Percentiles rank a stretch among this genome's conserved stretches.
Evolutionary conservation across 2,113 vertebrate species (phyloP).

Genomic region (Datnioides undecimradiatus): DNA sequence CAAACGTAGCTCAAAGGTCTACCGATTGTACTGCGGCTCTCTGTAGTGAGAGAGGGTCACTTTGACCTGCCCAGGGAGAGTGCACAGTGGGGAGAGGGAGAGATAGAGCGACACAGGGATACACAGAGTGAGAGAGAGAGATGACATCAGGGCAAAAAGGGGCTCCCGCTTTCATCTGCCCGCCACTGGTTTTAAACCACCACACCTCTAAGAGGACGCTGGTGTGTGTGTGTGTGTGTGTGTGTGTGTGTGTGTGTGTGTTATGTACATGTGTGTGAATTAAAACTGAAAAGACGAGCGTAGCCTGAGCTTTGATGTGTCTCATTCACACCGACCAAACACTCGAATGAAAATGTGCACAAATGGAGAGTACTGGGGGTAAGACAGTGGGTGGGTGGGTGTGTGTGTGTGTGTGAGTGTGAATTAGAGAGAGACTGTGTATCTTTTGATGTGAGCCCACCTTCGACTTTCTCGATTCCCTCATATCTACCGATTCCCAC

Average conservation of each 20-base stretch:
- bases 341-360: slow-evolving; percentile 74
- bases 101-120: neutral
- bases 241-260: slow-evolving; percentile 45
- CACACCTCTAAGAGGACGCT: slow-evolving; percentile 66
- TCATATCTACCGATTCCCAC: slow-evolving; percentile 62
- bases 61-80: slow-evolving; percentile 68
- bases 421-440: slow-evolving; percentile 44
- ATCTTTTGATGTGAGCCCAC: slow-evolving; percentile 82
- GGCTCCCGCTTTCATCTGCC: slow-evolving; percentile 74
- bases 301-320: slow-evolving; percentile 82
- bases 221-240: slow-evolving; percentile 42
- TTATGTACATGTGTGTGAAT: slow-evolving; percentile 51
- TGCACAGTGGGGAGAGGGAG: slow-evolving; percentile 3
- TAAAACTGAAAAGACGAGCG: slow-evolving; percentile 74
- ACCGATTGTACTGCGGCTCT: slow-evolving; percentile 75
- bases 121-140: slow-evolving; percentile 35
- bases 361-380: slow-evolving; percentile 62
- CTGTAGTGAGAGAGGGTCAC: slow-evolving; percentile 76
- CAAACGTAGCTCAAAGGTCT: slow-evolving; percentile 77
- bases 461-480: slow-evolving; percentile 53
- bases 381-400: slow-evolving; percentile 35
- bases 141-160: slow-evolving; percentile 56
- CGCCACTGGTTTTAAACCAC: slow-evolving; percentile 69
- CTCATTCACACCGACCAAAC: slow-evolving; percentile 78
- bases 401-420: slow-evolving; percentile 21